Evolutionary conservation across 2,888 invertebrate species (phyloP), one percentile per base, ranked within the genome.

Genomic region (Pterostichus madidus): DNA sequence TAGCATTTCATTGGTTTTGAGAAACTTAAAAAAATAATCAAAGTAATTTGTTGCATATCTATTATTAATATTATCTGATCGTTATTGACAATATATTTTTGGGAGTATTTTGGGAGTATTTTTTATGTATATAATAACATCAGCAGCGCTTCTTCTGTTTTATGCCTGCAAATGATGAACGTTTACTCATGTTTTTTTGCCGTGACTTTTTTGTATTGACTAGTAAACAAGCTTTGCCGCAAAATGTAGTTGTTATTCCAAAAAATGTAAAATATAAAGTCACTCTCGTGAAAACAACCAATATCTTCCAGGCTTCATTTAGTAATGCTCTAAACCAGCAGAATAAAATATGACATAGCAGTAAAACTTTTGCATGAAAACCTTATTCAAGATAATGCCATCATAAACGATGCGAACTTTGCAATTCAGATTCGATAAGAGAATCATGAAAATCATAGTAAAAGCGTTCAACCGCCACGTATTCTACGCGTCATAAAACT

Each of bases 341-440:
- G 68, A 71, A 71, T 71, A 75, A 75, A 75, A 75, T 75, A 75
- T 75, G 75, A 75, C 52, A 52, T 49, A 52, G 75, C 52, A 52
- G 52, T 75, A 52, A 75, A 75, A 75, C 49, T 75, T 75, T 75
- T 32, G 52, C 52, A 75, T 75, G 52, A 75, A 75, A 75, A 31
- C 75, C 52, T 75, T 75, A 71, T 71, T 71, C 71, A 52, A 52
- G 75, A 78, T 61, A 78, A 59, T 78, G 31, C 56, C 39, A 59
- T 56, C 56, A 78, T 78, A 78, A 78, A 78, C 44, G 78, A 78
- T 24, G 59, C 39, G 31, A 78, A 44, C 44, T 78, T 59, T 78
- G 61, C 78, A 78, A 56, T 78, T 78, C 78, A 78, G 61, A 78
- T 78, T 56, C 78, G 59, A 56, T 78, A 78, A 78, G 78, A 44